Conservation (phyloP, 2,113 vertebrate species). For the Cyprinodon variegatus region DNA sequence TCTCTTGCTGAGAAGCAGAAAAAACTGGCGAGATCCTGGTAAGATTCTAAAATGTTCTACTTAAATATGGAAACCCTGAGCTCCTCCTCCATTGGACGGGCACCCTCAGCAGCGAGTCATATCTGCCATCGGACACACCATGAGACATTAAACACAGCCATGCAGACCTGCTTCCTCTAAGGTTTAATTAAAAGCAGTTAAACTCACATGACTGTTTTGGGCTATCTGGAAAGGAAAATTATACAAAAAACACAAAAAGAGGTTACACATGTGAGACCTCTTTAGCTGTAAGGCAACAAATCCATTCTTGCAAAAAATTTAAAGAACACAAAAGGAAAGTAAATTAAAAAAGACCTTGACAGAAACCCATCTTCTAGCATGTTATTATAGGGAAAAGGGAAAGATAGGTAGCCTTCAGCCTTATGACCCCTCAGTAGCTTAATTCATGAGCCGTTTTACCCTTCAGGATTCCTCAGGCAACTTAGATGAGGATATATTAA, state of each 20-base stretch:
- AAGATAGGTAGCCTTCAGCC: constrained; percentile 7
- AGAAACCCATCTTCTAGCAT: background rate
- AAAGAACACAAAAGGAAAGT: background rate
- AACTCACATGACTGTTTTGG: background rate
- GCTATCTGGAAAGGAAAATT: background rate
- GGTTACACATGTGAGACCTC: background rate
- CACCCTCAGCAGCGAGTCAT: background rate
- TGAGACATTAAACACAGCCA: background rate
- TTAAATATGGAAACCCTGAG: too few relatives aligned
- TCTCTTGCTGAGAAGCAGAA: background rate
- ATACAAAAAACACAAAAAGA: background rate
- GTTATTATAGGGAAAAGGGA: background rate
- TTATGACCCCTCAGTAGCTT: constrained; percentile 1
- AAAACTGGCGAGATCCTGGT: background rate
- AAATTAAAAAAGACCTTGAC: background rate
- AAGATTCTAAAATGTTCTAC: background rate
- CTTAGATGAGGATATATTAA: constrained; percentile 9
- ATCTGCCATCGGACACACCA: background rate
- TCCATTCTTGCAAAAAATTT: background rate
- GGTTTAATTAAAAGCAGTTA: background rate
- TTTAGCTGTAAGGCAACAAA: background rate
- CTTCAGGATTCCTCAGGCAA: background rate
- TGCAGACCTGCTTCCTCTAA: background rate
- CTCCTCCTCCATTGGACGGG: background rate
- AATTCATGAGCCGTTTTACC: constrained; percentile 12